Evolutionary conservation across 2,113 vertebrate genomes (phyloP), one percentile per base, ranked within the genome.

Genomic region (Chlorodrepanis virens): DNA sequence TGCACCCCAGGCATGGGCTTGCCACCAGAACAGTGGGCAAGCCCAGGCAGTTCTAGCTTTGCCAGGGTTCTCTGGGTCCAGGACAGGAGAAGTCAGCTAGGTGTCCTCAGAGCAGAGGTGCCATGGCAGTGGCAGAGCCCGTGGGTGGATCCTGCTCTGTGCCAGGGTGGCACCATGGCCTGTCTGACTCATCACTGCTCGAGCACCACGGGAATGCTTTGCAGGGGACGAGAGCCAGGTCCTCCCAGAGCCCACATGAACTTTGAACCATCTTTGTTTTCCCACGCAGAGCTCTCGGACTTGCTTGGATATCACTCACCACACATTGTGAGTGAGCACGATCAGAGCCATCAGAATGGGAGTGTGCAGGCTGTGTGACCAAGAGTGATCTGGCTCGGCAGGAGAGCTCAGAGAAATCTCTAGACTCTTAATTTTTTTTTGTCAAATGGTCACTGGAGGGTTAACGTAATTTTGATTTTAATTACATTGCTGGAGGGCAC

Each of bases 391-490:
- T 79, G 25, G 3, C 39, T 67, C 25, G 4, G 71, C 8, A 2
- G 23, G 40, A 83, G 70, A 75, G 70, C 33, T 63, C 40, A 12
- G 24, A 59, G 59, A 50, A 77, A 63, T 54, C 42, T 72, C 76
- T 49, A 68, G 72, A 31, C 63, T 89, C 75, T 45, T 56, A 37
- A 35, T 45, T 89, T 56, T 96, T 96, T 96, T 75, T 80, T 97
- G 86, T 84, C 47, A 80, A 88, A 80, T 69, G 88, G 95, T 77
- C 71, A 78, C 87, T 92, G 92, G 83, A 94, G 92, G 89, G 92
- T 96, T 95, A 96, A 91, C 63, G 75, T 87, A 96, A 94, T 96
- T 96, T 96, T 96, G 94, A 68, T 53, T 52, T 76, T 94, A 97
- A 96, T 96, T 45, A 50, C 94, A 76, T 95, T 95, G 95, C 94